Percentiles rank a stretch among this genome's conserved stretches.
Conservation (phyloP, 2,888 invertebrate species). For the Ectemnius lituratus region DNA sequence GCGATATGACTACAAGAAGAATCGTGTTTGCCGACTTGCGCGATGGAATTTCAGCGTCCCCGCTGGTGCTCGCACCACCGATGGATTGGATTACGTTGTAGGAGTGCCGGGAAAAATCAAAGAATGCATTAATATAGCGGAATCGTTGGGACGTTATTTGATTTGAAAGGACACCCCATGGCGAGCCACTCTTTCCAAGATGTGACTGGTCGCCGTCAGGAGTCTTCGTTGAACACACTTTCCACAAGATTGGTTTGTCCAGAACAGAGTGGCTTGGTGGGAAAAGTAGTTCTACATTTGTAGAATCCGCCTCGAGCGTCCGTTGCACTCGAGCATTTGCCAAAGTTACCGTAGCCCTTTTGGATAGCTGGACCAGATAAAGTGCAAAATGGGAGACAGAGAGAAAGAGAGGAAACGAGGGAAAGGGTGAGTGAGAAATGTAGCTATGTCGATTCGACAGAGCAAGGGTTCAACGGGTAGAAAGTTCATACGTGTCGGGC, state of each 20-base stretch:
- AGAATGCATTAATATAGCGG: too few species aligned
- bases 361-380: not conserved
- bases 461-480: not conserved
- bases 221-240: not conserved
- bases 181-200: too few species aligned
- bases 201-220: not conserved
- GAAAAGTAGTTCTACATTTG: constrained; percentile 6
- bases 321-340: constrained; percentile 1
- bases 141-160: too few species aligned
- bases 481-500: not conserved
- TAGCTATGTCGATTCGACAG: not conserved
- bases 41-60: not conserved
- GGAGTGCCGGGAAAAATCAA: too few species aligned
- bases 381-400: too few species aligned
- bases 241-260: not conserved
- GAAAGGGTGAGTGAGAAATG: not conserved
- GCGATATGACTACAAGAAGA: constrained; percentile 4
- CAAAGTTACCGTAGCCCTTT: constrained; percentile 4
- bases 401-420: too few species aligned
- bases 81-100: too few species aligned
- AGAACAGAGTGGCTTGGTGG: not conserved
- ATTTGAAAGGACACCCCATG: too few species aligned
- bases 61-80: too few species aligned
- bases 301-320: not conserved
- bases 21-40: constrained; percentile 2